These are phyloP conservation scores for Salmo trutta DNA, from an alignment of 2,797 vertebrate species.

Conservation along the genomic window DNA sequence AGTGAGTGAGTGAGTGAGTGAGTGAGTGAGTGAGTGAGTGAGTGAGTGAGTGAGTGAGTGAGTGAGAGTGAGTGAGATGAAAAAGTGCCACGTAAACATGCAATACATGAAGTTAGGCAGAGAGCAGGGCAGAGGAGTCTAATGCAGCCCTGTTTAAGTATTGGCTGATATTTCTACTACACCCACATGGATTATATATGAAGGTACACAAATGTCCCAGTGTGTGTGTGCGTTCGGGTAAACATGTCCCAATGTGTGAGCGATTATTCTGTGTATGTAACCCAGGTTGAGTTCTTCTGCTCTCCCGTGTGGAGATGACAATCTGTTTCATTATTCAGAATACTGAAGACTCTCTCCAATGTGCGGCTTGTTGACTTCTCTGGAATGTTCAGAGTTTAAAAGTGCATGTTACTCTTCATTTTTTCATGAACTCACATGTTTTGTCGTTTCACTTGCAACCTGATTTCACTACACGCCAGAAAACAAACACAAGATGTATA, in stretches of 20 bases:
- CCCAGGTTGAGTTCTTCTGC: constrained; percentile 49
- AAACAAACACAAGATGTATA: background rate
- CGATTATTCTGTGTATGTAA: constrained; percentile 16
- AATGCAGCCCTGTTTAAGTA: background rate
- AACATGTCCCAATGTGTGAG: too few relatives aligned
- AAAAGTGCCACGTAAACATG: constrained; percentile 75
- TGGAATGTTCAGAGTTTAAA: constrained; percentile 66
- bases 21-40: too few relatives aligned
- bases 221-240: background rate
- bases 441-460: constrained; percentile 56
- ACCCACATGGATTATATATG: constrained; percentile 73
- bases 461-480: constrained; percentile 41
- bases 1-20: too few relatives aligned
- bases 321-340: constrained; percentile 71
- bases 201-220: constrained; percentile 30
- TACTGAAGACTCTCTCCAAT: constrained; percentile 10
- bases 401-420: constrained; percentile 70
- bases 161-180: constrained; percentile 49
- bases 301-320: constrained; percentile 49
- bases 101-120: constrained; percentile 68
- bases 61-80: constrained; percentile 35
- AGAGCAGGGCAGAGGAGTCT: background rate
- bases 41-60: background rate
- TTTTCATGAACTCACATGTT: constrained; percentile 68
- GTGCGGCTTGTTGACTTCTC: constrained; percentile 66